These are phyloP conservation scores for Sepiola atlantica DNA, from an alignment of 2,888 invertebrate species.

Conservation along the genomic window DNA sequence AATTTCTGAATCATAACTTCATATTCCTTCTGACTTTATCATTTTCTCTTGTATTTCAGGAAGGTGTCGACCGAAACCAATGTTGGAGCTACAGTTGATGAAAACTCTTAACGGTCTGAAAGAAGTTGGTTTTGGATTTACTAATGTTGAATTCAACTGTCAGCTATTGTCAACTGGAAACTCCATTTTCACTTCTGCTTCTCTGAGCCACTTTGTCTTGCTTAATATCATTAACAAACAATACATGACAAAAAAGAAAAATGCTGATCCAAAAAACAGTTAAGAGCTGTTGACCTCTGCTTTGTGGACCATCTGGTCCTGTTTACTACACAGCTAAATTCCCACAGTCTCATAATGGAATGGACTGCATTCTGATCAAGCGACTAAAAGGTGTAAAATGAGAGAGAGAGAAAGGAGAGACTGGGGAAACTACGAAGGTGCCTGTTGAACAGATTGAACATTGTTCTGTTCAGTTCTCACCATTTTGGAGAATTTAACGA, in stretches of 20 bases:
- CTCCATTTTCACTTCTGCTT: background rate
- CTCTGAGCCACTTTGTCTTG: background rate
- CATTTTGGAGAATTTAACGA: background rate
- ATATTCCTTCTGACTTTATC: background rate
- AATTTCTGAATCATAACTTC: background rate
- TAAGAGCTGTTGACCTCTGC: background rate
- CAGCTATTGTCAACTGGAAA: constrained; percentile 39
- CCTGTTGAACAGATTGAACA: background rate
- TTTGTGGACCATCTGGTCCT: constrained; percentile 5
- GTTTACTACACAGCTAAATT: background rate
- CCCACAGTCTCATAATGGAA: background rate
- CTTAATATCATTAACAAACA: background rate
- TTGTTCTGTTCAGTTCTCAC: background rate
- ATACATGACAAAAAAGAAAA: background rate
- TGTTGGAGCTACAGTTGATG: constrained; percentile 47
- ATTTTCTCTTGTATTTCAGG: background rate
- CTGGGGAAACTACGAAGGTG: background rate
- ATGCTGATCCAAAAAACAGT: background rate
- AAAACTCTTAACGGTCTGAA: background rate
- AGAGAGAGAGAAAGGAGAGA: background rate
- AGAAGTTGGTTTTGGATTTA: background rate
- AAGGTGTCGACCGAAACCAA: constrained; percentile 48
- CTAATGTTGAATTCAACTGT: constrained; percentile 48
- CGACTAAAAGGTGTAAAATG: background rate
- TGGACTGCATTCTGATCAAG: background rate